Evolutionary conservation across 2,888 invertebrate species (phyloP).

Genomic region (Punctoribates punctum): DNA sequence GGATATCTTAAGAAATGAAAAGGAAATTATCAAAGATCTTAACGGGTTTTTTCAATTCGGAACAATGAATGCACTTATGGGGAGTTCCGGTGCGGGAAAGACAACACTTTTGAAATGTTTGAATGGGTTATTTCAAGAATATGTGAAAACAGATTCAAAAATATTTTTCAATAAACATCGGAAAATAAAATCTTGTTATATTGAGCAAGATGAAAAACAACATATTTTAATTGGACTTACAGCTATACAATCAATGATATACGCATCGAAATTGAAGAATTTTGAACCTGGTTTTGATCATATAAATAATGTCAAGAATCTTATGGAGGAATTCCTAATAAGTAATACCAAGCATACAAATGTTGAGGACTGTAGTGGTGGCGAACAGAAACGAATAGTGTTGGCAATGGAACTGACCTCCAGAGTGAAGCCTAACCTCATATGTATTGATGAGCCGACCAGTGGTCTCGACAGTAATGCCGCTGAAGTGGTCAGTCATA

Average conservation of each 20-base stretch:
- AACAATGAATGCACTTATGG: constrained; percentile 4
- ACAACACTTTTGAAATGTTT: not conserved
- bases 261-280: constrained; percentile 4
- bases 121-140: not conserved
- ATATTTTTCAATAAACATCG: not conserved
- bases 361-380: not conserved
- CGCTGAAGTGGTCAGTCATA: not conserved
- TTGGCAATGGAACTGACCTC: not conserved
- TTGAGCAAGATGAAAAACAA: not conserved
- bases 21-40: not conserved
- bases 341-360: not conserved
- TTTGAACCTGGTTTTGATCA: not conserved
- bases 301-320: not conserved
- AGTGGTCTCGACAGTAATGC: constrained; percentile 16
- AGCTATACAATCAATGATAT: not conserved
- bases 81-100: not conserved
- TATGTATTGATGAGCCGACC: constrained; percentile 19
- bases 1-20: too few relatives aligned
- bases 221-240: not conserved
- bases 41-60: not conserved
- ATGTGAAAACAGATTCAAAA: not conserved
- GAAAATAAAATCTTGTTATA: not conserved
- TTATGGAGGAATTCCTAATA: not conserved
- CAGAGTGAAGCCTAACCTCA: not conserved
- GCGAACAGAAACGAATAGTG: not conserved